Evolutionary conservation across 2,113 vertebrate genomes (phyloP).

Genomic region (Tiliqua scincoides): DNA sequence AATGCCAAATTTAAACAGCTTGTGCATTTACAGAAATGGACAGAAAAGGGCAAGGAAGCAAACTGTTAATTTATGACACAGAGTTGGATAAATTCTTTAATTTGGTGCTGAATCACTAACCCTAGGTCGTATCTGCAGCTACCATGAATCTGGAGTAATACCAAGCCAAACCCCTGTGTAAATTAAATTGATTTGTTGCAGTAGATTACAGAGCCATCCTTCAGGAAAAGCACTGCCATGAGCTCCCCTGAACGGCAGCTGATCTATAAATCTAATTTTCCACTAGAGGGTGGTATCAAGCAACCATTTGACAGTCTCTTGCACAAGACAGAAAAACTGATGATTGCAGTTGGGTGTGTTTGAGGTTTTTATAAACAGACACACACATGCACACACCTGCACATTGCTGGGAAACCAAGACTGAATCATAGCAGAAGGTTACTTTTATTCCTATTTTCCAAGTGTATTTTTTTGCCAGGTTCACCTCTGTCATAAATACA

Average conservation of each 20-base stretch:
- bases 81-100: neutral
- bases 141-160: neutral
- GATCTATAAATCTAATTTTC: neutral
- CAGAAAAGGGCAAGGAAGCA: fast-evolving
- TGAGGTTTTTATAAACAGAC: neutral
- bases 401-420: neutral
- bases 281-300: constrained; percentile 65
- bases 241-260: neutral
- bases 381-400: neutral
- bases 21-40: neutral
- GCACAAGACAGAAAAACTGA: neutral
- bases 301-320: neutral
- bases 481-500: neutral
- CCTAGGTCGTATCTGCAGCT: neutral
- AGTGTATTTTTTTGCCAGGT: neutral
- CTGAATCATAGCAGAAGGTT: neutral
- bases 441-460: neutral
- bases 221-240: neutral
- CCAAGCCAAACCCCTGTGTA: neutral
- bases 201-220: neutral
- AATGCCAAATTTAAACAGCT: neutral
- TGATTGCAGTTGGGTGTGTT: neutral
- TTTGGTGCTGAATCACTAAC: neutral
- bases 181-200: constrained; percentile 10
- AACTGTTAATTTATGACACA: neutral